These are phyloP conservation scores for Pristis pectinata DNA, from an alignment of 2,797 vertebrate genomes.

Conservation along the genomic window DNA sequence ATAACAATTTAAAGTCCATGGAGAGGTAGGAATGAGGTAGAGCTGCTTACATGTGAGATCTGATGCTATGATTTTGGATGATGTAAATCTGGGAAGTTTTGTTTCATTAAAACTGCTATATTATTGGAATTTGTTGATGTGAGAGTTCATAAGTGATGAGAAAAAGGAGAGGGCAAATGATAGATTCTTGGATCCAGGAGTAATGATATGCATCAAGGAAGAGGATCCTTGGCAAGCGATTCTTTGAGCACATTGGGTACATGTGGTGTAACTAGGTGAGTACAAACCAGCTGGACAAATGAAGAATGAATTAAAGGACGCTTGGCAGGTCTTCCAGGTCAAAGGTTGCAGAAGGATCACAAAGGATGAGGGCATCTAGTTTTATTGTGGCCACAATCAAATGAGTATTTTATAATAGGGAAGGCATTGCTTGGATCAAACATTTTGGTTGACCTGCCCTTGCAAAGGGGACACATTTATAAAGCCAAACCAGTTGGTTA, in stretches of 20 bases:
- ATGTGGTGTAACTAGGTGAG: not conserved
- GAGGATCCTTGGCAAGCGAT: not conserved
- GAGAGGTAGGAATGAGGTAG: too few species aligned
- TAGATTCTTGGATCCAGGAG: too few species aligned
- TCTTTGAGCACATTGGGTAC: not conserved
- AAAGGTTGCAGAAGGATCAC: not conserved
- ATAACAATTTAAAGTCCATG: too few species aligned
- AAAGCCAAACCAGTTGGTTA: not conserved
- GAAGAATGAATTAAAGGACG: not conserved
- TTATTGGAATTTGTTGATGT: too few species aligned
- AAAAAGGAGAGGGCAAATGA: too few species aligned
- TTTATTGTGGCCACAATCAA: not conserved
- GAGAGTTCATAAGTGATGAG: too few species aligned
- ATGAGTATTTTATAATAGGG: not conserved
- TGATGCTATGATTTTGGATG: too few species aligned
- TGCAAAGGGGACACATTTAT: not conserved
- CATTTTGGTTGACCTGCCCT: not conserved
- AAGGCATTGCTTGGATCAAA: not conserved
- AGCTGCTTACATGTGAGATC: too few species aligned
- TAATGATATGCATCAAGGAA: not conserved
- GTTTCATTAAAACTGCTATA: too few species aligned
- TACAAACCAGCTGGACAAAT: not conserved
- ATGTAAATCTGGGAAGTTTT: too few species aligned
- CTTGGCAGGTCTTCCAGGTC: not conserved
- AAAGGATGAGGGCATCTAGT: not conserved